phyloP scores from a whole-genome alignment of 2,888 invertebrate species.

The Aethes cnicana region DNA sequence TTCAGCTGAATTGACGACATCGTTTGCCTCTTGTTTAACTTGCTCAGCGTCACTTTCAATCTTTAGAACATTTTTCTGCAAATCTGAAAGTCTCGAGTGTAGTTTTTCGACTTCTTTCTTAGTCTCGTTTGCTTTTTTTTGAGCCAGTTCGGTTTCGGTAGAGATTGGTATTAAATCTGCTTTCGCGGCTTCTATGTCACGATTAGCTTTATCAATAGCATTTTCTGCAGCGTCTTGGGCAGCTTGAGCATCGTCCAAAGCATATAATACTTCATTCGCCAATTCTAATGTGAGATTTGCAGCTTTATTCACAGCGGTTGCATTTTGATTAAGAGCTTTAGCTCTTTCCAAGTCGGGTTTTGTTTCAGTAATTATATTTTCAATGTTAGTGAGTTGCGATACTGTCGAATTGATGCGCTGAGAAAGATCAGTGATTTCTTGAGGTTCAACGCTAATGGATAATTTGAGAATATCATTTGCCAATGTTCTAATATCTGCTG shows the following conservation, averaged over 20 bases:
- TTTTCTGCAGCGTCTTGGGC: conserved; percentile 91
- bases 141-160: conserved; percentile 89
- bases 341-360: conserved; percentile 90
- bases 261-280: conserved; percentile 88
- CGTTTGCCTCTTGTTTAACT: conserved; percentile 89
- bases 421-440: conserved; percentile 92
- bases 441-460: conserved; percentile 92
- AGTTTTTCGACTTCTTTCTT: conserved; percentile 88
- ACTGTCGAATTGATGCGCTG: conserved; percentile 93
- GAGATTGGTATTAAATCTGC: conserved; percentile 90
- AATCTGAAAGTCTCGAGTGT: conserved; percentile 86
- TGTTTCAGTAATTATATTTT: conserved; percentile 94
- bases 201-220: conserved; percentile 91
- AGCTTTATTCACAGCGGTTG: conserved; percentile 86
- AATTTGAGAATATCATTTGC: conserved; percentile 88
- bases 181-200: conserved; percentile 90
- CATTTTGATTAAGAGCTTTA: conserved; percentile 88
- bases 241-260: conserved; percentile 89
- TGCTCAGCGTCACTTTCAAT: conserved; percentile 92
- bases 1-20: conserved; percentile 87
- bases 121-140: conserved; percentile 90
- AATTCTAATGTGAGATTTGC: conserved; percentile 84
- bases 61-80: conserved; percentile 90
- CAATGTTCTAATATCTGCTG: conserved; percentile 86
- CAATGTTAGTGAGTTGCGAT: conserved; percentile 94